Evolutionary conservation across 1,140 invertebrate species (phyloP).

Genomic region (Apis dorsata): DNA sequence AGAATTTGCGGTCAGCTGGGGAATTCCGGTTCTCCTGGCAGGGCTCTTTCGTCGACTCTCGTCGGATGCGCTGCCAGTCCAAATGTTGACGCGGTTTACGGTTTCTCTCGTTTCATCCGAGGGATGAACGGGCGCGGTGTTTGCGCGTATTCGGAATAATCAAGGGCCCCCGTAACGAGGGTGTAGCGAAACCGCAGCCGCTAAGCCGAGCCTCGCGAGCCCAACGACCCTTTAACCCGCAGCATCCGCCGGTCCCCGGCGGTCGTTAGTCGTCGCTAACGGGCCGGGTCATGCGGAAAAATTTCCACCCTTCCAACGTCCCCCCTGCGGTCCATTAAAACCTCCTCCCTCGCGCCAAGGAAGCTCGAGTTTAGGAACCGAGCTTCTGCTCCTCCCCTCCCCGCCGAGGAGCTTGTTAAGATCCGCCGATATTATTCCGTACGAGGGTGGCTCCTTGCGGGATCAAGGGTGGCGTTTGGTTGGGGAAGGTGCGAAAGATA

Average conservation of each 20-base stretch:
- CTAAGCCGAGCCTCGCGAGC: conserved; percentile 1
- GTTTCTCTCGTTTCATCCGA: conserved; percentile 29
- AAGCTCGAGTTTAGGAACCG: background rate
- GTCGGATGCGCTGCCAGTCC: conserved; percentile 9
- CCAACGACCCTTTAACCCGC: background rate
- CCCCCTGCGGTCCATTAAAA: conserved; percentile 27
- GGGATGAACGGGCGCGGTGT: conserved; percentile 33
- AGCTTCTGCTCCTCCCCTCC: too few species aligned
- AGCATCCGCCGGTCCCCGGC: background rate
- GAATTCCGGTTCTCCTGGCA: background rate
- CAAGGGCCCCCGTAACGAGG: conserved; percentile 63
- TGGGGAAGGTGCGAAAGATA: background rate
- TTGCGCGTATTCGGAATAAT: conserved; percentile 67
- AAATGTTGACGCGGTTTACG: conserved; percentile 48
- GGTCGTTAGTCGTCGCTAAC: conserved; percentile 46
- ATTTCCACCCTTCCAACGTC: background rate
- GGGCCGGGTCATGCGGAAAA: conserved; percentile 41
- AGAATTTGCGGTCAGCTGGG: conserved; percentile 28
- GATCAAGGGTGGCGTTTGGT: background rate
- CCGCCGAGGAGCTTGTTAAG: background rate
- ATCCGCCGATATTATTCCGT: background rate
- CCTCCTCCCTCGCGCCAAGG: background rate
- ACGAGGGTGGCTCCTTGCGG: background rate
- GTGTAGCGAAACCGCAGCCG: conserved; percentile 62
- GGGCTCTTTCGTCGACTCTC: background rate